These are phyloP conservation scores for Hippocampus barbouri DNA, from an alignment of 2,113 vertebrate genomes.

Conservation along the genomic window DNA sequence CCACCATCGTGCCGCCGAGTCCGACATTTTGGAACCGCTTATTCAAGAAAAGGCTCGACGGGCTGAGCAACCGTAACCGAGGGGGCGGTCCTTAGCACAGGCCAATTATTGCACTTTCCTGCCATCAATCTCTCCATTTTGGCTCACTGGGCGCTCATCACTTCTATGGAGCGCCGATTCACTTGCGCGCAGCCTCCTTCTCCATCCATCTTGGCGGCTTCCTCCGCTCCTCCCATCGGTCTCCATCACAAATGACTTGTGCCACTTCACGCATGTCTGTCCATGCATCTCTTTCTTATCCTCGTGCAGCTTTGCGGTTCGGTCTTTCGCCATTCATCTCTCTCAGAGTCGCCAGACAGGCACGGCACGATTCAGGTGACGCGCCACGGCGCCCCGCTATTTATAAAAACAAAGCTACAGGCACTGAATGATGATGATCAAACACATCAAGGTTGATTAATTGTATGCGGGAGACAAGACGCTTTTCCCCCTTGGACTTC, in stretches of 20 bases:
- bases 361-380: constrained; percentile 14
- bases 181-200: constrained; percentile 38
- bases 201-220: constrained; percentile 54
- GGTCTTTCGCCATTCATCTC: constrained; percentile 49
- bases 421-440: constrained; percentile 20
- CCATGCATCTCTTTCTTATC: constrained; percentile 63
- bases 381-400: constrained; percentile 15
- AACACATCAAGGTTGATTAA: constrained; percentile 35
- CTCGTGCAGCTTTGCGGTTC: constrained; percentile 33
- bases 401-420: constrained; percentile 29
- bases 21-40: no score
- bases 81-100: not conserved
- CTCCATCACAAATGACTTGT: constrained; percentile 66
- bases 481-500: constrained; percentile 1
- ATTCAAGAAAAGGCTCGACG: not conserved
- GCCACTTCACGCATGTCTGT: constrained; percentile 64
- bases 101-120: constrained; percentile 11
- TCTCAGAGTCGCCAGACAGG: constrained; percentile 32
- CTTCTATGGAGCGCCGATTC: constrained; percentile 52
- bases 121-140: constrained; percentile 50
- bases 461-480: constrained; percentile 11
- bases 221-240: constrained; percentile 62
- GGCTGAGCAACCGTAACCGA: constrained; percentile 7
- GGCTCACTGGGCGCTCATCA: constrained; percentile 41
- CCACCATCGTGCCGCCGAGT: no score